These are phyloP conservation scores for Sussaba pulchella DNA, from an alignment of 2,888 invertebrate species.

Conservation along the genomic window DNA sequence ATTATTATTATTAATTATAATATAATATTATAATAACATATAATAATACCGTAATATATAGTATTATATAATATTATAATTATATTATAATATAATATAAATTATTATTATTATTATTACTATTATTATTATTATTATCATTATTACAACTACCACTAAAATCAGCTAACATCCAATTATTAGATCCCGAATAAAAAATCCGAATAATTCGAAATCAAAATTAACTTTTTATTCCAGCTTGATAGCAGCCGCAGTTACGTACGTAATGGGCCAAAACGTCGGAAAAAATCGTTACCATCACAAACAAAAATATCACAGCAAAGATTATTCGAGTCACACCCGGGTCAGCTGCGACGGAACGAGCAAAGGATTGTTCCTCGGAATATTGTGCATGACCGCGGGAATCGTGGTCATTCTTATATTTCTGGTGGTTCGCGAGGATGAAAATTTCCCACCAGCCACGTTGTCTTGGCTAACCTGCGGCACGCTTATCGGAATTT, in stretches of 20 bases:
- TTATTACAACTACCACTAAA: no score
- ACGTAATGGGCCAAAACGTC: constrained; percentile 86
- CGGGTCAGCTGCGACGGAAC: constrained; percentile 85
- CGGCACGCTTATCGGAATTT: constrained; percentile 84
- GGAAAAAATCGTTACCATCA: constrained; percentile 81
- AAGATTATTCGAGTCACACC: constrained; percentile 76
- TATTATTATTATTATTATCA: no score
- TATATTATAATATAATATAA: no score
- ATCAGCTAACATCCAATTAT: neutral
- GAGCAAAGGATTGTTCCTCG: constrained; percentile 86
- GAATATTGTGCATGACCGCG: constrained; percentile 85
- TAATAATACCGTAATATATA: no score
- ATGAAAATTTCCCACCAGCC: constrained; percentile 84
- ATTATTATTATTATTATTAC: no score
- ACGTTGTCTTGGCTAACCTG: constrained; percentile 85
- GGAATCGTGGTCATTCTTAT: constrained; percentile 86
- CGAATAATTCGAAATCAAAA: neutral
- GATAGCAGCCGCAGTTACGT: constrained; percentile 86
- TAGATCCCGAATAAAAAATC: neutral
- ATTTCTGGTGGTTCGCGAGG: constrained; percentile 85
- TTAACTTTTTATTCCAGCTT: constrained; percentile 79
- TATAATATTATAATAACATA: no score
- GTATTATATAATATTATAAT: no score
- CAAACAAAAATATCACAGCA: constrained; percentile 80
- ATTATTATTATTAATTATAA: no score